These are phyloP conservation scores for Aproaerema taeniolella DNA, from an alignment of 2,888 invertebrate genomes.

Conservation along the genomic window DNA sequence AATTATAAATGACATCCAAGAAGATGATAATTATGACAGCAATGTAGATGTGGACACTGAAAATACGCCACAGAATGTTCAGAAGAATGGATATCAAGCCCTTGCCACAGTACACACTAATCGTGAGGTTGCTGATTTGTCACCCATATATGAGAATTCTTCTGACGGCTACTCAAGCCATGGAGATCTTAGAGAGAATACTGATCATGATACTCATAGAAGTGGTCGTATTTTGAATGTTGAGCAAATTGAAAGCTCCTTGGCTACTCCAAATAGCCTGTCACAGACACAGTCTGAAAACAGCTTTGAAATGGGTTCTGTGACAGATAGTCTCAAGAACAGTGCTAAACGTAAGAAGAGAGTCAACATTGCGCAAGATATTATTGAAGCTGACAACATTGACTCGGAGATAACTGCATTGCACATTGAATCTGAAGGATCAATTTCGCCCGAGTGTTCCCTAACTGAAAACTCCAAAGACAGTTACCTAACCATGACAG, in stretches of 20 bases:
- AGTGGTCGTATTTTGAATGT: conserved; percentile 51
- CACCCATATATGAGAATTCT: conserved; percentile 72
- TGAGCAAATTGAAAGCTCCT: conserved; percentile 57
- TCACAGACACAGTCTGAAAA: conserved; percentile 72
- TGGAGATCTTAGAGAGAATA: conserved; percentile 55
- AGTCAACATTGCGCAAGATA: conserved; percentile 79
- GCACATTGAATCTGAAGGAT: conserved; percentile 63
- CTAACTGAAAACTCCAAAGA: conserved; percentile 73
- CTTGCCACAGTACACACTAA: conserved; percentile 50
- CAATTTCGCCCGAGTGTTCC: conserved; percentile 75
- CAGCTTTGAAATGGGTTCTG: conserved; percentile 65
- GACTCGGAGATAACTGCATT: conserved; percentile 61
- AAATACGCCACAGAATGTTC: conserved; percentile 33
- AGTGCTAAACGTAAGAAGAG: conserved; percentile 77
- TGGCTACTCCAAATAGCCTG: conserved; percentile 61
- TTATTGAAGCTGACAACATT: conserved; percentile 53
- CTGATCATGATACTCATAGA: conserved; percentile 53
- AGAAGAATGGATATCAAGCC: conserved; percentile 63
- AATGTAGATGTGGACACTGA: conserved; percentile 29
- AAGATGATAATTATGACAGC: conserved; percentile 64
- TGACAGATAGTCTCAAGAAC: conserved; percentile 64
- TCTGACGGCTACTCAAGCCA: conserved; percentile 72
- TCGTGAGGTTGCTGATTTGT: conserved; percentile 65
- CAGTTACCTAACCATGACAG: conserved; percentile 82
- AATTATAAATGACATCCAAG: conserved; percentile 67